These are phyloP conservation scores for Hylyphantes graminicola DNA, from an alignment of 1,140 invertebrate genomes.

Conservation along the genomic window DNA sequence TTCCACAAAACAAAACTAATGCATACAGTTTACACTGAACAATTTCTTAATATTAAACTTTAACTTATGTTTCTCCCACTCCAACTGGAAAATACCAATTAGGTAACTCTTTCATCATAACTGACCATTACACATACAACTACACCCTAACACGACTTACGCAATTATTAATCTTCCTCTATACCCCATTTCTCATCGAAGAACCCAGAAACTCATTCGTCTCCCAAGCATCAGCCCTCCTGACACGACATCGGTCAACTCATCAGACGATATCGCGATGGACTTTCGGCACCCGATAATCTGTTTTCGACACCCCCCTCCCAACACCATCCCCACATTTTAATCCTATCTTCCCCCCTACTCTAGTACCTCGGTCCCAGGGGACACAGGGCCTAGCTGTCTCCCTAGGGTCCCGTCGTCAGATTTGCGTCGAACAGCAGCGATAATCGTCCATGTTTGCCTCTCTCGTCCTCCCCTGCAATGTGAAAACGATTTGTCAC, in stretches of 20 bases:
- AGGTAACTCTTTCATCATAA: too few relatives aligned
- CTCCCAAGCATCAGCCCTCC: not conserved
- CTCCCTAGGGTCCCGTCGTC: constrained; percentile 13
- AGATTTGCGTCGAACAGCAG: constrained; percentile 30
- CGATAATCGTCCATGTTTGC: constrained; percentile 42
- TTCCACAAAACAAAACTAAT: too few relatives aligned
- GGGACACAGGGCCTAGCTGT: not conserved
- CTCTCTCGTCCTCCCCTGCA: not conserved
- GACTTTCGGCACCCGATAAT: constrained; percentile 41
- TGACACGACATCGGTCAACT: constrained; percentile 29
- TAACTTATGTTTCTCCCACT: too few relatives aligned
- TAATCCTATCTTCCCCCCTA: constrained; percentile 29
- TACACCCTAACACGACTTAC: too few relatives aligned
- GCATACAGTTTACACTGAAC: too few relatives aligned
- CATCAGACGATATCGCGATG: constrained; percentile 10
- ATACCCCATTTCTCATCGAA: too few relatives aligned
- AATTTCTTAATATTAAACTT: too few relatives aligned
- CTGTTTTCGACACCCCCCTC: constrained; percentile 41
- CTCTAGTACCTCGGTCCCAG: not conserved
- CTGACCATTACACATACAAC: too few relatives aligned
- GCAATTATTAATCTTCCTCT: too few relatives aligned
- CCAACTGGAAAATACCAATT: too few relatives aligned
- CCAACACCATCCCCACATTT: not conserved
- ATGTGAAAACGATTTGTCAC: constrained; percentile 31
- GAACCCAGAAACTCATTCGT: not conserved